Base-by-base conservation (phyloP, 2,888 invertebrate species). In the Lasioglossum oenotherae region DNA sequence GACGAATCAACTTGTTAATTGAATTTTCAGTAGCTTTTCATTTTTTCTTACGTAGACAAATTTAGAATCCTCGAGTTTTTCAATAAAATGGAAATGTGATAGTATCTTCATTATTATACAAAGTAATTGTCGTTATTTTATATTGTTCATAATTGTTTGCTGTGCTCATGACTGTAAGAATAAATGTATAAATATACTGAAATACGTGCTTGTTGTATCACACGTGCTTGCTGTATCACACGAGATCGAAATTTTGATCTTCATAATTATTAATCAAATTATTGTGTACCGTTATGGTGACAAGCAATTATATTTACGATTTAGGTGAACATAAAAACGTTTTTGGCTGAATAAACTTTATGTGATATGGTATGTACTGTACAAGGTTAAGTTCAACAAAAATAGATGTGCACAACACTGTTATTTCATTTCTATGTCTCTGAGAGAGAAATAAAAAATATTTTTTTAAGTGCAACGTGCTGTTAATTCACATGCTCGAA, bases 371-470 rank as follows among this genome's bases (percentile, higher is more conserved):
- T 78, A n/a, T 67, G 41, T 53, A 44, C 5, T 57, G 0, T 41
- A 16, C 38, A 44, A 81, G 81, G 81, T 81, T 81, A 80, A 53
- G 80, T 74, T 44, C 8, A 19, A 49, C 16, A 19, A 23, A 64
- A 27, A 53, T 72, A 38, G 2, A 57, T 23, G 16, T 16, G 16
- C 3, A 57, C 2, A 27, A 1, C n/a, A 16, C 19, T 41, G 19
- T 44, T 71, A 41, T 41, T 41, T n/a, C 23, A 27, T 10, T 16
- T 44, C n/a, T 31, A 31, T 72, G 23, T 23, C 2, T 31, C 2
- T 6, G 8, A 8, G 23, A 60, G 8, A 8, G 23, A 60, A 49
- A 41, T 16, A 35, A 10, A 35, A 35, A 44, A 31, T 49, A 19
- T 1, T 27, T 8, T 81, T 27, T 0, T 38, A 46, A 46, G 60